phyloP scores from a whole-genome alignment of 2,797 vertebrate species.

The Myotis vivesi region DNA sequence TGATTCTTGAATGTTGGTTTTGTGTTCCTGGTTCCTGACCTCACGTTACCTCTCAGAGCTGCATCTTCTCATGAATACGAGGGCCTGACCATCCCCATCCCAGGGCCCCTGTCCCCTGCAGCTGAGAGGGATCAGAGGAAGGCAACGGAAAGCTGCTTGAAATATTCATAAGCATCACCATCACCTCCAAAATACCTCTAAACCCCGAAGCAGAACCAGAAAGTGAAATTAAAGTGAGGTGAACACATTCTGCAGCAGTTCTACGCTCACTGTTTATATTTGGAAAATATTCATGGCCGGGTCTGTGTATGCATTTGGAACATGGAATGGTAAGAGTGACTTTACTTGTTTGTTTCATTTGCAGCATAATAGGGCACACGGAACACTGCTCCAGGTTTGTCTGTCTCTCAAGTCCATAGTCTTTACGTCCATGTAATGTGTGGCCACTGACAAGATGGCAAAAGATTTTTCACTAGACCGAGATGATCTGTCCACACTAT shows the following conservation, averaged over 20 bases:
- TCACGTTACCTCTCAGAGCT: background rate
- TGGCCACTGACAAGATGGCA: rapidly evolving
- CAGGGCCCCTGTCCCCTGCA: rapidly evolving
- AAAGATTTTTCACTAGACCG: background rate
- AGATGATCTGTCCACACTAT: background rate
- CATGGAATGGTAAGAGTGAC: background rate
- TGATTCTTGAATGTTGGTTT: background rate
- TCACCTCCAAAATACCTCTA: background rate
- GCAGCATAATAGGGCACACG: background rate
- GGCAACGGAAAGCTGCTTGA: background rate
- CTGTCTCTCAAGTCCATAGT: background rate
- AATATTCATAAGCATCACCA: background rate
- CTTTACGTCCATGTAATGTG: background rate
- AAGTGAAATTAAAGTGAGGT: background rate
- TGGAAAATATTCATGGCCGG: background rate
- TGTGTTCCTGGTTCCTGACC: background rate
- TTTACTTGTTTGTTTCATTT: background rate
- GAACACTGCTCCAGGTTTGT: background rate
- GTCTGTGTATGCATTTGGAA: background rate
- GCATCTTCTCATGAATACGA: background rate
- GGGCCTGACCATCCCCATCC: rapidly evolving
- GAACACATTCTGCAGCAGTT: background rate
- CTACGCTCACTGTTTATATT: background rate
- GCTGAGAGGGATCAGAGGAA: background rate
- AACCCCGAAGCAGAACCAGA: background rate